A percentile compares a stretch with the other conserved stretches of the same genome.
Evolutionary conservation across 2,888 invertebrate genomes (phyloP).

Genomic region (Lepidochrysops patricia): DNA sequence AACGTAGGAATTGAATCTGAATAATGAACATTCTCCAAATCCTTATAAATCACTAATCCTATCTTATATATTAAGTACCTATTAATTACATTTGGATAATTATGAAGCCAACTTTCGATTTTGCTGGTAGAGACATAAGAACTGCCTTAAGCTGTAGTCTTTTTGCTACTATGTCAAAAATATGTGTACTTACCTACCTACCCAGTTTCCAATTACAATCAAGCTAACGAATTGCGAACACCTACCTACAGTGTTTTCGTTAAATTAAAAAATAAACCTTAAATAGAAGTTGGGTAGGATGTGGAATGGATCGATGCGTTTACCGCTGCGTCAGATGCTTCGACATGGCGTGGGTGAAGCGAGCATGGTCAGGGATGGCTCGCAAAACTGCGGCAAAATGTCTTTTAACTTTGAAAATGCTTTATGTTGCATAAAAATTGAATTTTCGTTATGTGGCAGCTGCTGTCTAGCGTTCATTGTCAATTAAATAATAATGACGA

Average conservation of each 20-base stretch:
- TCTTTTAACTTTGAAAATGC: conserved; percentile 2
- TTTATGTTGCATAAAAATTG: background rate
- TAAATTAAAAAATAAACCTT: background rate
- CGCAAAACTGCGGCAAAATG: conserved; percentile 4
- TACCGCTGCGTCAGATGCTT: conserved; percentile 11
- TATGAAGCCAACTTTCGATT: too few relatives aligned
- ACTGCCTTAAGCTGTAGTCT: too few relatives aligned
- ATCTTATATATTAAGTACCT: too few relatives aligned
- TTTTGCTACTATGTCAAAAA: too few relatives aligned
- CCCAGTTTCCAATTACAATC: background rate
- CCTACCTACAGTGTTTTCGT: too few relatives aligned
- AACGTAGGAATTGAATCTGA: background rate
- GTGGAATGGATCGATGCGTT: conserved; percentile 7
- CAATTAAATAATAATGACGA: too few relatives aligned
- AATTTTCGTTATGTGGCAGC: too few relatives aligned
- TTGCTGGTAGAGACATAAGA: too few relatives aligned
- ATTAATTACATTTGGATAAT: too few relatives aligned
- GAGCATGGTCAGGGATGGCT: conserved; percentile 6
- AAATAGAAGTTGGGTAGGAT: background rate
- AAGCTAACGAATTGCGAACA: background rate
- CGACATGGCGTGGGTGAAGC: conserved; percentile 2
- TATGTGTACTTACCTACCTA: too few relatives aligned
- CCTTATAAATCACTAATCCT: background rate
- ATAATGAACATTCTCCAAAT: background rate
- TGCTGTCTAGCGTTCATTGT: too few relatives aligned